Evolutionary conservation across 2,113 vertebrate species (phyloP), one percentile per base, ranked within the genome.

Genomic region (Zosterops lateralis): DNA sequence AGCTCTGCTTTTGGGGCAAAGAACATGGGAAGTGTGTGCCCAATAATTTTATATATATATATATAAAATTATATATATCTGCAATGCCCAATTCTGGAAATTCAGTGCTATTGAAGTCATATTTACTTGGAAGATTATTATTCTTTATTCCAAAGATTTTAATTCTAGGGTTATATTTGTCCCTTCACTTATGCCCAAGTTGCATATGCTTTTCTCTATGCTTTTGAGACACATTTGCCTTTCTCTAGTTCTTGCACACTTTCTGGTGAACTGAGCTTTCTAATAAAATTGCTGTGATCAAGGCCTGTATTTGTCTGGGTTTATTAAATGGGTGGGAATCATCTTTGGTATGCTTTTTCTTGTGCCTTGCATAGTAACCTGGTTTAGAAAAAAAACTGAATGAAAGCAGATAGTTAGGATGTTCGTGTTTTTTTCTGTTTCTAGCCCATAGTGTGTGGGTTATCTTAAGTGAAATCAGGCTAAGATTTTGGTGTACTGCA

Each of bases 1-100:
- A 95, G 78, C 66, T 96, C 64, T 92, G 90, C 94, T 96, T 94
- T 95, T 92, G 95, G 95, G 96, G 84, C 73, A 96, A 96, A 90
- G 89, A 96, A 58, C 84, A 95, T 61, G 90, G 77, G 42, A 82
- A 67, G 83, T 95, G 73, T 93, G 84, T 81, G 80, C 73, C 76
- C 85, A 86, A 70, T 85, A 95, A 88, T 84, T 94, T 29, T 68
- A 53, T 40, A 54, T 14, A 48, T 48, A 48, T 22, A 48, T 38
- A 38, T 38, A 38, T 38, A 24, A 67, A 12, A 13, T 60, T 11
- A 21, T 21, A 42, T 14, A 60, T 10, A 77, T 47, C 38, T 38
- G 66, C 51, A 93, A 32, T 79, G 66, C 47, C n/a, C 67, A 83
- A 5, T 70, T 87, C 64, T 45, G 75, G 86, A 90, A 96, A 84